phyloP scores from a whole-genome alignment of 2,113 vertebrate genomes.

The Crotalus viridis region DNA sequence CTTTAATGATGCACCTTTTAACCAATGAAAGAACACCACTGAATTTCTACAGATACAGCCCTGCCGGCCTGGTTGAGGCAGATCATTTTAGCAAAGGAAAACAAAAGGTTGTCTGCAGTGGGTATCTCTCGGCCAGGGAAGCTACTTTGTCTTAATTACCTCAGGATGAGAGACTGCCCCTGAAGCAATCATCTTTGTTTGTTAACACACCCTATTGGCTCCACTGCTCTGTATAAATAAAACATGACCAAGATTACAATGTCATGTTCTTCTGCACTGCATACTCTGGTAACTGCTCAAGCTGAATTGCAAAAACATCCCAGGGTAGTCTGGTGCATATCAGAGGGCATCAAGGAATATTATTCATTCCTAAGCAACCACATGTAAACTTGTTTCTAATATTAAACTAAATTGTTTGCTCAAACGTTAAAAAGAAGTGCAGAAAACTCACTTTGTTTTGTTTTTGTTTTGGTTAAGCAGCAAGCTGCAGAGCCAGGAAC shows the following conservation, averaged over 20 bases:
- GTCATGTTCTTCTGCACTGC: conserved; percentile 75
- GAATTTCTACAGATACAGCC: conserved; percentile 61
- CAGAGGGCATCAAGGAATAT: conserved; percentile 51
- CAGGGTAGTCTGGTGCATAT: conserved; percentile 57
- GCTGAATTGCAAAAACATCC: conserved; percentile 71
- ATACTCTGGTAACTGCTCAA: conserved; percentile 70
- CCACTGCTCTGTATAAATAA: conserved; percentile 79
- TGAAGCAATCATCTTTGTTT: conserved; percentile 89
- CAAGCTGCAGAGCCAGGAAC: conserved; percentile 28
- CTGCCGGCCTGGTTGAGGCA: conserved; percentile 57
- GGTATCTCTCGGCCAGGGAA: conserved; percentile 71
- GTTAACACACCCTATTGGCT: conserved; percentile 82
- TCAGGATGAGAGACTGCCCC: conserved; percentile 78
- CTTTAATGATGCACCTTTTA: conserved; percentile 67
- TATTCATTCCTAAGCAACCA: conserved; percentile 58
- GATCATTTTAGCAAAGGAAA: conserved; percentile 60
- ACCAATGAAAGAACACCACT: conserved; percentile 65
- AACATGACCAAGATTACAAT: conserved; percentile 84
- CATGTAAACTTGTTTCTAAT: conserved; percentile 49
- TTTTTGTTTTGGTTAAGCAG: conserved; percentile 25
- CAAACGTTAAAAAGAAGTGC: conserved; percentile 22
- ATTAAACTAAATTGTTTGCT: conserved; percentile 41
- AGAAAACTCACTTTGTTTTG: conserved; percentile 35
- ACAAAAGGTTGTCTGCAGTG: conserved; percentile 67
- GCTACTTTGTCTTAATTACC: conserved; percentile 86